Evolutionary conservation across 2,888 invertebrate species (phyloP), one percentile per base, ranked within the genome.

Genomic region (Aphidoletes aphidimyza): DNA sequence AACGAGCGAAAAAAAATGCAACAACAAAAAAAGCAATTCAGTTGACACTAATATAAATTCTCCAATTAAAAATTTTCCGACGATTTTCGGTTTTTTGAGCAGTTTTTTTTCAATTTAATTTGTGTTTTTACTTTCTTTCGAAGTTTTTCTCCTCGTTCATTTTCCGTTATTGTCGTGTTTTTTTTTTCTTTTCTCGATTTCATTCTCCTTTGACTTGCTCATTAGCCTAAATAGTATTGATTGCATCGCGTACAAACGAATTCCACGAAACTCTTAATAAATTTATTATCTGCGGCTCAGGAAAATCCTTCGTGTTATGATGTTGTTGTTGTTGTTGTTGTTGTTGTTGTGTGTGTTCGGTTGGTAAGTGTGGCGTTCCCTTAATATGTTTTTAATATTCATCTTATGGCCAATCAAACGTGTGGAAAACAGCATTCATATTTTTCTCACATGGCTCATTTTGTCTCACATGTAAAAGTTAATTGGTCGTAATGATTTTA

Each of bases 401-500:
- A 30, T 69, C 69, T 54, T 69, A 69, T 69, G 39, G 81, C 36
- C 37, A 81, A 81, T 81, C 81, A 81, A 81, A 81, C 11, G 81
- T 81, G 81, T 81, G 81, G 81, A 81, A n/a, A 81, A 81, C 37
- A 19, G 22, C 2, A 81, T 22, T 81, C 81, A 81, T 81, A 81
- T 37, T 37, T 81, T 81, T 81, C 81, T 37, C 81, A 81, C 37
- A 81, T 81, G n/a, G 39, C 37, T 81, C 81, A 37, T 37, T 81
- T 81, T 81, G 81, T n/a, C 81, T 39, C 81, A 37, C 37, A 69
- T 81, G 81, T 81, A 37, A 81, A 81, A 81, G 81, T 81, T 81
- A 81, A 81, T 81, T 81, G 81, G 81, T 81, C 81, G 81, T 81
- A 81, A 81, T 81, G 81, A 81, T 81, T 81, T 81, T 37, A 81